phyloP scores from a whole-genome alignment of 1,140 invertebrate species.

The Asobara japonica region DNA sequence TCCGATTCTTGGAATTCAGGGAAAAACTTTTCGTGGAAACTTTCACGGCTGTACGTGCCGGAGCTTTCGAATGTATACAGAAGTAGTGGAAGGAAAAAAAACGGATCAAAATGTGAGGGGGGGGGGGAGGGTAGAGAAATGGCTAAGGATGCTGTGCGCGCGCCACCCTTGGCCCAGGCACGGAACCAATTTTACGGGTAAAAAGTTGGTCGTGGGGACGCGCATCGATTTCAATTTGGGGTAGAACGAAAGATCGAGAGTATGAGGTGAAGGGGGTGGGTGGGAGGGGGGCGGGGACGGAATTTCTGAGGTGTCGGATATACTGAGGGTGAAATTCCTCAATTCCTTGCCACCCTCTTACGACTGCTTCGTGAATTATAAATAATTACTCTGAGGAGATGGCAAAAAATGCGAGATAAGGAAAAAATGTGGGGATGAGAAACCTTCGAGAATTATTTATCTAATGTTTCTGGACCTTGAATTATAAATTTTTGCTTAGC shows the following conservation, averaged over 20 bases:
- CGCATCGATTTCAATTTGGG: constrained; percentile 40
- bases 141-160: not conserved
- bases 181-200: constrained; percentile 43
- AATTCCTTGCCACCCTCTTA: constrained; percentile 9
- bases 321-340: constrained; percentile 18
- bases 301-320: constrained; percentile 36
- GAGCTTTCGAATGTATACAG: constrained; percentile 7
- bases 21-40: constrained; percentile 50
- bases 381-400: constrained; percentile 23
- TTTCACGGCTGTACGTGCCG: constrained; percentile 34
- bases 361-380: constrained; percentile 30
- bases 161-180: constrained; percentile 26
- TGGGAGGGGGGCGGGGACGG: no score
- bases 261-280: constrained; percentile 15
- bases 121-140: constrained; percentile 12
- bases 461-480: constrained; percentile 16
- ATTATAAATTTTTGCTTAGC: constrained; percentile 20
- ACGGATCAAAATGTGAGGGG: no score
- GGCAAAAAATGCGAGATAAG: not conserved
- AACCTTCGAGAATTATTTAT: constrained; percentile 23
- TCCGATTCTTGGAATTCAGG: constrained; percentile 54
- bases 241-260: constrained; percentile 34
- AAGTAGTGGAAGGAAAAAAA: not conserved
- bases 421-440: not conserved
- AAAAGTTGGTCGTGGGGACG: constrained; percentile 36